Percentiles rank a stretch among this genome's conserved stretches.
phyloP scores from a whole-genome alignment of 2,888 invertebrate species.

The Yponomeuta cagnagella region DNA sequence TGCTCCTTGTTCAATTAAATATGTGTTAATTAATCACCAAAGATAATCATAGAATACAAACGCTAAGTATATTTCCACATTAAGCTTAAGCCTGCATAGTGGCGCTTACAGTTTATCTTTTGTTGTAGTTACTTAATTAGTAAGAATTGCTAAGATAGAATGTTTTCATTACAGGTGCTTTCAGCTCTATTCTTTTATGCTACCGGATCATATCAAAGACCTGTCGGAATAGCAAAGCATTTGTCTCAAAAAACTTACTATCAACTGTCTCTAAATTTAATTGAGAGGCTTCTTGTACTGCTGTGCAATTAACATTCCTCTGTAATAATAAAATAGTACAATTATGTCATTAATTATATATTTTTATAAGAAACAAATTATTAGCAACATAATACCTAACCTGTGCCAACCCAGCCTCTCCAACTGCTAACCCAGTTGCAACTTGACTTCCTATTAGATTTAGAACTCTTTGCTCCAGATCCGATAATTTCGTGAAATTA shows the following conservation, averaged over 20 bases:
- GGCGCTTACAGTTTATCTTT: too few species aligned
- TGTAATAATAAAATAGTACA: too few species aligned
- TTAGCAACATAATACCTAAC: neutral
- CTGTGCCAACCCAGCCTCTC: neutral
- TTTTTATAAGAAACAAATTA: neutral
- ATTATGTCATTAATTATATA: too few species aligned
- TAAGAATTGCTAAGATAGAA: neutral
- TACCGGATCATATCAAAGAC: neutral
- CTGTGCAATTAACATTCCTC: too few species aligned
- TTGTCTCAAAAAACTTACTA: neutral
- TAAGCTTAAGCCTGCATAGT: too few species aligned
- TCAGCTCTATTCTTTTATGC: neutral
- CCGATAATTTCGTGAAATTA: neutral
- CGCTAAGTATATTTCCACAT: too few species aligned
- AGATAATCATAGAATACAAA: too few species aligned
- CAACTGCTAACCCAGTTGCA: slow-evolving; percentile 7
- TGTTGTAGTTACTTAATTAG: neutral
- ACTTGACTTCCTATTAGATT: slow-evolving; percentile 3
- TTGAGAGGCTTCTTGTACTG: too few species aligned
- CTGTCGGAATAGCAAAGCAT: neutral
- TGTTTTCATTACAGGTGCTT: neutral
- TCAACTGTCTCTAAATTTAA: too few species aligned
- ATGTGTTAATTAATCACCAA: too few species aligned
- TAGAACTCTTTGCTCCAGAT: slow-evolving; percentile 9
- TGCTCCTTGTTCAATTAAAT: too few species aligned